A percentile compares a stretch with the other conserved stretches of the same genome.
Conservation (phyloP, 2,888 invertebrate species). For the Cosmopolites sordidus region DNA sequence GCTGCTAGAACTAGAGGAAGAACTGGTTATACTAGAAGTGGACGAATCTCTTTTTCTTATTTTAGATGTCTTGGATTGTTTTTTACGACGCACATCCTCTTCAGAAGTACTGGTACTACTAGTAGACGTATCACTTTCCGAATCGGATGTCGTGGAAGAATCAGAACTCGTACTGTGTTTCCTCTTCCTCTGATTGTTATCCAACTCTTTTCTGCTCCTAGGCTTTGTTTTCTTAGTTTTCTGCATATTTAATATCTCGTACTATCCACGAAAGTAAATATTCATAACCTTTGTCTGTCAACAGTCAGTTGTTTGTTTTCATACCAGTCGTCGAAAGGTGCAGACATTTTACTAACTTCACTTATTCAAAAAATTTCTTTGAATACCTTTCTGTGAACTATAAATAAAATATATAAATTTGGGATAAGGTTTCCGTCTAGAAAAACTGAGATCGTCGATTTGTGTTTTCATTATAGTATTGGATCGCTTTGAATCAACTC, state of each 20-base stretch:
- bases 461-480: no score
- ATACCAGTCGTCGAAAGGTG: no score
- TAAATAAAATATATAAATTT: no score
- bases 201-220: conserved; percentile 14
- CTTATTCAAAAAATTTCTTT: no score
- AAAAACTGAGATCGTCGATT: no score
- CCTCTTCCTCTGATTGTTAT: conserved; percentile 18
- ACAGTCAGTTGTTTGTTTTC: no score
- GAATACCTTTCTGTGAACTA: no score
- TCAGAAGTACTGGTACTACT: conserved; percentile 14
- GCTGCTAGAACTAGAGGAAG: conserved; percentile 19
- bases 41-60: conserved; percentile 5
- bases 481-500: no score
- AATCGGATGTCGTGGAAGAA: conserved; percentile 18
- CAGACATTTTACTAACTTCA: no score
- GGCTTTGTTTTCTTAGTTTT: conserved; percentile 20
- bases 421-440: no score
- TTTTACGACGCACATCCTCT: conserved; percentile 13
- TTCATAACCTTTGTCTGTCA: conserved; percentile 15
- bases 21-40: conserved; percentile 14
- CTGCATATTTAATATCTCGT: conserved; percentile 12
- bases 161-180: conserved; percentile 23
- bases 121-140: conserved; percentile 18
- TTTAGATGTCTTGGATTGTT: conserved; percentile 17
- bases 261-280: conserved; percentile 7